Percentiles rank a stretch among this genome's conserved stretches.
phyloP scores from a whole-genome alignment of 2,888 invertebrate species.

The Plagodis pulveraria region DNA sequence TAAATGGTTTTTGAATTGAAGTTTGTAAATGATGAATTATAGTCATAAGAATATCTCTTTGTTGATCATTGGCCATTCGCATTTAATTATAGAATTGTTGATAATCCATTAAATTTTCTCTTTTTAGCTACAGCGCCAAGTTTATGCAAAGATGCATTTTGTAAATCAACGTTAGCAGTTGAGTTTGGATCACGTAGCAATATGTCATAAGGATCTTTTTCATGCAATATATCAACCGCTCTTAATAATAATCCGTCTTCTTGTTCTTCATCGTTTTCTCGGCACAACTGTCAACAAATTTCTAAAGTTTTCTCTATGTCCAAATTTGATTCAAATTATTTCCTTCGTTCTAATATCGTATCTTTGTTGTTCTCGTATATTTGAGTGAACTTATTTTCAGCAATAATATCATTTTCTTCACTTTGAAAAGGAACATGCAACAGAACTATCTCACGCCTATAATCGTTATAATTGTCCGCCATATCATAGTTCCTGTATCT shows the following conservation, averaged over 20 bases:
- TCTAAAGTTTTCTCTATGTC: conserved; percentile 42
- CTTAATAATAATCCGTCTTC: conserved; percentile 16
- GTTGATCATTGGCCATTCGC: conserved; percentile 37
- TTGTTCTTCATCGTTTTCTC: conserved; percentile 37
- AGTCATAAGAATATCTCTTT: conserved; percentile 20
- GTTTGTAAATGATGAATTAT: conserved; percentile 1
- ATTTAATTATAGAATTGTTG: conserved; percentile 37
- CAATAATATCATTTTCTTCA: conserved; percentile 57
- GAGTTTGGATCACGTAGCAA: conserved; percentile 29
- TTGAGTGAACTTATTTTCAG: conserved; percentile 48
- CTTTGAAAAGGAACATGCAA: conserved; percentile 55
- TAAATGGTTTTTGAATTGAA: conserved; percentile 22
- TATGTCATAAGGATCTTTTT: conserved; percentile 35
- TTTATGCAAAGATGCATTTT: conserved; percentile 35
- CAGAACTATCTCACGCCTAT: conserved; percentile 55
- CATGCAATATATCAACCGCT: conserved; percentile 8
- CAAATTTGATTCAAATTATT: conserved; percentile 43
- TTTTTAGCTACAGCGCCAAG: conserved; percentile 39
- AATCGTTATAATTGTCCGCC: conserved; percentile 48
- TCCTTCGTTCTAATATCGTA: conserved; percentile 37
- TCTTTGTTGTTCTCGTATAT: conserved; percentile 52
- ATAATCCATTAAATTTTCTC: conserved; percentile 39
- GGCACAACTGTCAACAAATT: conserved; percentile 42
- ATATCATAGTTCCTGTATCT: conserved; percentile 58
- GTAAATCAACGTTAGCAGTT: conserved; percentile 35